These are phyloP conservation scores for Nesogale talazaci DNA, from an alignment of 2,113 vertebrate genomes.

Conservation along the genomic window DNA sequence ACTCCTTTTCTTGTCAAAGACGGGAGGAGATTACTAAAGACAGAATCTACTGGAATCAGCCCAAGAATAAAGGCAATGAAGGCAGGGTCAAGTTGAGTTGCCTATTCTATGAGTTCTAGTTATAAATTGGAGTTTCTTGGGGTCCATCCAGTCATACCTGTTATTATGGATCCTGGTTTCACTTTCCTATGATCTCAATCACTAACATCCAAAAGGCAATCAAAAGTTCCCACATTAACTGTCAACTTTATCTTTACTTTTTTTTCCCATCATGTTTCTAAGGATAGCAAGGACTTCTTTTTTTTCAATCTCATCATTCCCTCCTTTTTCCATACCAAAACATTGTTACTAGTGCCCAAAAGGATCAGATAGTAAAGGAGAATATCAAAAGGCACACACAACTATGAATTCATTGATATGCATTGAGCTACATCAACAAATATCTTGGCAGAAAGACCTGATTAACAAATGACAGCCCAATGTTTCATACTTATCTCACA, in stretches of 20 bases:
- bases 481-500: background rate
- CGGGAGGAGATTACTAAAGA: slow-evolving; percentile 21
- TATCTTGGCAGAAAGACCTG: background rate
- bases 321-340: background rate
- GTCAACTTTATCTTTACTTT: background rate
- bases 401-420: background rate
- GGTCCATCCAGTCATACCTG: background rate
- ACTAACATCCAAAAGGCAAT: background rate
- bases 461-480: background rate
- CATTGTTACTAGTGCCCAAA: background rate
- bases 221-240: background rate
- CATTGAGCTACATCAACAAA: background rate
- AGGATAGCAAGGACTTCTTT: background rate
- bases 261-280: background rate
- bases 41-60: background rate
- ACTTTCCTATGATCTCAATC: background rate
- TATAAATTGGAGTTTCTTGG: slow-evolving; percentile 12
- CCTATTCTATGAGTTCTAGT: background rate
- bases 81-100: background rate
- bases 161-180: background rate
- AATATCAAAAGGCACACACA: background rate
- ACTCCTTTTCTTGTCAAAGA: slow-evolving; percentile 54
- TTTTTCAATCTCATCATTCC: background rate
- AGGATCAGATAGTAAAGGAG: background rate
- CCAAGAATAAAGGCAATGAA: background rate